Evolutionary conservation across 1,140 invertebrate genomes (phyloP).

Genomic region (Drosophila bocqueti): DNA sequence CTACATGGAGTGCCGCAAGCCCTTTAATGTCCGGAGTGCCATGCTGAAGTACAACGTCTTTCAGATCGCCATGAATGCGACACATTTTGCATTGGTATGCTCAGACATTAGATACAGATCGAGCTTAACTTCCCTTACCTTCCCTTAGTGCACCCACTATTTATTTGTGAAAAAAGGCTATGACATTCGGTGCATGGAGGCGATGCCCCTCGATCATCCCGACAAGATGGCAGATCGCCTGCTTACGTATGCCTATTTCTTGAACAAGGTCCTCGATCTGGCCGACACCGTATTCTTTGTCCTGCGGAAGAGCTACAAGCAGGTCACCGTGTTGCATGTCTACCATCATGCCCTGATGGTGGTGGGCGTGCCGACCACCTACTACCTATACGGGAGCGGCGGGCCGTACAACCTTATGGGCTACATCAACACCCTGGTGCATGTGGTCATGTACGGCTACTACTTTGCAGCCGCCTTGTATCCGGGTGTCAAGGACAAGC

Average conservation of each 20-base stretch:
- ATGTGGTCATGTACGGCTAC: slow-evolving; percentile 92
- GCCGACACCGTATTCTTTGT: slow-evolving; percentile 93
- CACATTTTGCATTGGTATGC: slow-evolving; percentile 26
- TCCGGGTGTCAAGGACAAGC: slow-evolving; percentile 87
- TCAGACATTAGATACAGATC: too few relatives aligned
- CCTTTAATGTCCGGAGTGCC: slow-evolving; percentile 89
- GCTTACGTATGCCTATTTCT: slow-evolving; percentile 22
- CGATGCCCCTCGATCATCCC: slow-evolving; percentile 13
- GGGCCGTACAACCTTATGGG: slow-evolving; percentile 90
- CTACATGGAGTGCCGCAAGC: slow-evolving; percentile 92
- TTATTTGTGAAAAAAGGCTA: not conserved
- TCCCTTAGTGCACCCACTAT: not conserved
- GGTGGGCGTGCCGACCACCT: not conserved
- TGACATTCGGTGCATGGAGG: slow-evolving; percentile 15
- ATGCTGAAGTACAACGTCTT: slow-evolving; percentile 92
- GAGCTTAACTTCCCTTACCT: too few relatives aligned
- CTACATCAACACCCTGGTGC: slow-evolving; percentile 91
- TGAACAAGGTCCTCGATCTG: slow-evolving; percentile 86
- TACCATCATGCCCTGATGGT: slow-evolving; percentile 90
- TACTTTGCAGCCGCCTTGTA: slow-evolving; percentile 89
- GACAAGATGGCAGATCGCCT: slow-evolving; percentile 10
- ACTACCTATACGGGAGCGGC: slow-evolving; percentile 83
- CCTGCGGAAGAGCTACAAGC: slow-evolving; percentile 92
- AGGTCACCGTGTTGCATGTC: slow-evolving; percentile 94
- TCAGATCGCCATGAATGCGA: slow-evolving; percentile 85